Evolutionary conservation across 2,888 invertebrate species (phyloP), one percentile per base, ranked within the genome.

Genomic region (Cataglyphis albicans): DNA sequence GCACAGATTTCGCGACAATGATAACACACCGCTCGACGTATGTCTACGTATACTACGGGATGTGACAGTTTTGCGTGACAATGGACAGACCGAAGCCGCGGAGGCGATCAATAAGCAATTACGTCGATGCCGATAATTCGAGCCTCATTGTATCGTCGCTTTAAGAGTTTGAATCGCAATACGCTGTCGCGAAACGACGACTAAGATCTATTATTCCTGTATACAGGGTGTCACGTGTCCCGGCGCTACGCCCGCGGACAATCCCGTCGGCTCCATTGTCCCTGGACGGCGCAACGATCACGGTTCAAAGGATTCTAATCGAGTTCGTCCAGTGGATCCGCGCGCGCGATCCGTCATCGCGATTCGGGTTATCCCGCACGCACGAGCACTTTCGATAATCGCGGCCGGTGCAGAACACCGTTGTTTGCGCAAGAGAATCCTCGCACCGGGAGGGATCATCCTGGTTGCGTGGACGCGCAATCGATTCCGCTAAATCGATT

Each of bases 221-320:
- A 80, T 44, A 59, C 68, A 29, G 44, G 21, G 15, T 78, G 57
- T 70, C 78, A 78, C 78, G 78, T 80, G 57, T 80, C 67, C 52
- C 48, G 67, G 38, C 18, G 67, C 52, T 35, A 41, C 75, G 65
- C 18, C 70, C 72, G 44, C 78, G 57, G 15, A 59, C 70, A 78
- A 78, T 78, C 78, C 78, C 57, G 32, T 6, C 5, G 21, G 12
- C 10, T 21, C 57, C 32, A 59, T 70, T 70, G 72, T 70, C 59
- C 35, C 78, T 72, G 32, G 78, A 32, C 10, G 38, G 76, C 38
- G 38, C 15, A 72, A 52, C 55, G 81, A 83, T 84, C 84, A 85
- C 85, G 88, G 88, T 91, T 90, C 90, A 86, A 82, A 83, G 89
- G 86, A 88, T 90, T 90, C 87, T 87, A 89, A 91, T 91, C 88